Evolutionary conservation across 2,113 vertebrate species (phyloP).

Genomic region (Calidris pygmaea): DNA sequence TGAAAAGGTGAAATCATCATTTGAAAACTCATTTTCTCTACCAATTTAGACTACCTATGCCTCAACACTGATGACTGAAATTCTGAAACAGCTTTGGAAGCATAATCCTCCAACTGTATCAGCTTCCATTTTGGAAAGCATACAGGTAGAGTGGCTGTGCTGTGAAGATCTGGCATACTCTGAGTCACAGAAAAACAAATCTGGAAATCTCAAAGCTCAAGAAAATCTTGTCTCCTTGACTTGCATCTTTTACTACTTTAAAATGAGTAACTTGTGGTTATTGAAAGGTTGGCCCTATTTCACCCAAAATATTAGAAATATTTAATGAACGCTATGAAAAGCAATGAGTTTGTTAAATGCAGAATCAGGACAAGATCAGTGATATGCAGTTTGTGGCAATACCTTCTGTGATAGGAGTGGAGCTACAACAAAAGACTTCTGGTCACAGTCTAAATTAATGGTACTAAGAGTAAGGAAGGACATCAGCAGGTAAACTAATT

Average conservation of each 20-base stretch:
- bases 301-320: background rate
- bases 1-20: background rate
- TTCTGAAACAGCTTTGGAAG: background rate
- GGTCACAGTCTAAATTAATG: background rate
- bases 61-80: background rate
- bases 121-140: background rate
- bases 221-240: background rate
- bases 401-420: background rate
- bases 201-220: background rate
- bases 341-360: background rate
- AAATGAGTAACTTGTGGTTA: background rate
- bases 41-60: background rate
- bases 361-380: background rate
- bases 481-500: background rate
- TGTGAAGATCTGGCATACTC: background rate
- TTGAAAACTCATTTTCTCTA: background rate
- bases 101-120: background rate
- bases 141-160: background rate
- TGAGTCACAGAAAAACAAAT: background rate
- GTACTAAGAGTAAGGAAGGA: background rate
- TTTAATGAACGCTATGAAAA: background rate
- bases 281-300: background rate
- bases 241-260: background rate
- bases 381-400: background rate
- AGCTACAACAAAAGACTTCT: background rate